phyloP scores from a whole-genome alignment of 2,888 invertebrate species.

The Coelinius sp. region DNA sequence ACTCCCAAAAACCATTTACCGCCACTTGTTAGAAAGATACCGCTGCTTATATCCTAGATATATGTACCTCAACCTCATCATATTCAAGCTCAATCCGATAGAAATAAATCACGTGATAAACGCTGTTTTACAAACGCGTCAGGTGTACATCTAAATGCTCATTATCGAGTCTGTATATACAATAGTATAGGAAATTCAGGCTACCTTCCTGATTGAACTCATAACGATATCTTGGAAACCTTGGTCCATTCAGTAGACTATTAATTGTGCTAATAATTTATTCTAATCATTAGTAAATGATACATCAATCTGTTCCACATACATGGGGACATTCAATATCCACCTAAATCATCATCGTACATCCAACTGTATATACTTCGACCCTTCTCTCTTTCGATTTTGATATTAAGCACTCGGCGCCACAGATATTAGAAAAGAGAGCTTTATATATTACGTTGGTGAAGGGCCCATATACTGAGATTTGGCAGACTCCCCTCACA shows the following conservation, averaged over 20 bases:
- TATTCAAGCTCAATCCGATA: constrained; percentile 50
- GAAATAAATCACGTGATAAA: not conserved
- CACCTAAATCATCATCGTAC: not conserved
- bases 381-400: constrained; percentile 7
- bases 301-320: not conserved
- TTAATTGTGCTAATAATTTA: not conserved
- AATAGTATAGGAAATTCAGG: too few species aligned
- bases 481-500: constrained; percentile 65
- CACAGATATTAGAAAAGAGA: constrained; percentile 32
- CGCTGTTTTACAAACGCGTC: not conserved
- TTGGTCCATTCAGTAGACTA: not conserved
- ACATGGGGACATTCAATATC: not conserved
- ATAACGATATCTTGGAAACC: too few species aligned
- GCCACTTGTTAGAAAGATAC: constrained; percentile 59
- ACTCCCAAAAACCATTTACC: constrained; percentile 16
- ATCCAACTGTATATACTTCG: constrained; percentile 17
- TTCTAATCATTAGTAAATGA: not conserved
- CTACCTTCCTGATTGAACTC: too few species aligned
- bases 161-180: too few species aligned
- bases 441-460: constrained; percentile 38
- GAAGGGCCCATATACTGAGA: constrained; percentile 59
- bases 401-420: constrained; percentile 25
- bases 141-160: too few species aligned
- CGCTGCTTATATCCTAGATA: constrained; percentile 39
- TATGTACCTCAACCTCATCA: constrained; percentile 60